Percentiles rank a stretch among this genome's conserved stretches.
Conservation (phyloP, 2,113 vertebrate species). For the Struthidea cinerea region DNA sequence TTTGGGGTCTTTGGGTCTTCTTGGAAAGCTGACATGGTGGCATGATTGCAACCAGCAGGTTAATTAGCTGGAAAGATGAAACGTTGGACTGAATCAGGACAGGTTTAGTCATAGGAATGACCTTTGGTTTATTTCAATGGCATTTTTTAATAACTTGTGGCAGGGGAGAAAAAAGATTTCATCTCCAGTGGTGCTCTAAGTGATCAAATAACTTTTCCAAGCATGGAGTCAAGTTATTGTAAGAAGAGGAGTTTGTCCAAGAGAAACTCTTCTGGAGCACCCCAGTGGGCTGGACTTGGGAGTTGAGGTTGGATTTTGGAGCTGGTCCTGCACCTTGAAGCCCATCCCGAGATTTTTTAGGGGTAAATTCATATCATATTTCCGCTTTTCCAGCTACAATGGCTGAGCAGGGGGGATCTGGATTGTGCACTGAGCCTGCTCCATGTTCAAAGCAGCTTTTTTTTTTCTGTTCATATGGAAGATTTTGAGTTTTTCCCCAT, state of each 20-base stretch:
- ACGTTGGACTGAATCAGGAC: fast-evolving
- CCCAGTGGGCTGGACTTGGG: not conserved
- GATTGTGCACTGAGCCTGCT: not conserved
- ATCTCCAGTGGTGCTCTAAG: not conserved
- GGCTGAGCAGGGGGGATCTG: fast-evolving
- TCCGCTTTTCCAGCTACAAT: not conserved
- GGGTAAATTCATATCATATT: not conserved
- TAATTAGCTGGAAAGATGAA: not conserved
- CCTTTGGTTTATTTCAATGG: not conserved
- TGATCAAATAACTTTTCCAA: not conserved
- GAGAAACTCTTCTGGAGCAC: not conserved
- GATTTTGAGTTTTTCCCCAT: not conserved
- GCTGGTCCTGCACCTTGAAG: fast-evolving
- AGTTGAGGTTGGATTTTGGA: not conserved
- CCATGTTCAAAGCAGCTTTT: fast-evolving
- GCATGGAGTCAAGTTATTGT: not conserved
- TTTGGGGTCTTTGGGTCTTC: not conserved
- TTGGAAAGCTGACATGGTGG: fast-evolving
- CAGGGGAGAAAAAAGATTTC: not conserved
- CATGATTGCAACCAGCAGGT: not conserved
- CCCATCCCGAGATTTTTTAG: not conserved
- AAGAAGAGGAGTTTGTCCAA: not conserved
- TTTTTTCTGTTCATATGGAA: fast-evolving
- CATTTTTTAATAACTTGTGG: not conserved
- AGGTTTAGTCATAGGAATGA: not conserved